Evolutionary conservation across 30 jellyfish, hydroid and myxozoan genomes (phyloP).

Genomic region (Rhopilema esculentum): DNA sequence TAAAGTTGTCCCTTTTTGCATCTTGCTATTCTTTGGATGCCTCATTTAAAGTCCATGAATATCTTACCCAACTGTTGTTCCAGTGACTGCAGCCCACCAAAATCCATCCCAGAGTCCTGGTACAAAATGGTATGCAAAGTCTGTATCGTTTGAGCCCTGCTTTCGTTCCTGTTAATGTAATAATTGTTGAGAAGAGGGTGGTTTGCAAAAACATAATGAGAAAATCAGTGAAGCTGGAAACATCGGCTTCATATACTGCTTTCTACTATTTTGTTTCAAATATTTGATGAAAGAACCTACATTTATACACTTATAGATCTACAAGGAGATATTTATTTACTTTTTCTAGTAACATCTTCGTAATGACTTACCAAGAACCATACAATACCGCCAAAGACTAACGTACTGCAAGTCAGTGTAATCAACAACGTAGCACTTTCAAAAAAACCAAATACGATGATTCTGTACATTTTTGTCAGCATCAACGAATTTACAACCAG

Average conservation of each 20-base stretch:
- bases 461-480: conserved; percentile 46
- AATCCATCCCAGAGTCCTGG: conserved; percentile 75
- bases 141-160: neutral
- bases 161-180: conserved; percentile 42
- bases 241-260: too few species aligned
- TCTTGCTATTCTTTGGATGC: too few species aligned
- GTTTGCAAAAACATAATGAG: neutral
- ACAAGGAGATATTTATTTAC: too few species aligned
- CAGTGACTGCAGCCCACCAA: conserved; percentile 78
- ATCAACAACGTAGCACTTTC: conserved; percentile 46
- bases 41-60: too few species aligned
- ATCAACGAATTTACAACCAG: conserved; percentile 3
- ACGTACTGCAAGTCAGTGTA: neutral
- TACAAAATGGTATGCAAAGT: conserved; percentile 33
- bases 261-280: too few species aligned
- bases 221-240: too few species aligned
- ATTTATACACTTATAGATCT: too few species aligned
- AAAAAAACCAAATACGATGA: conserved; percentile 41
- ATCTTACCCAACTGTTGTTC: conserved; percentile 72
- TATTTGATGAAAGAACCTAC: too few species aligned
- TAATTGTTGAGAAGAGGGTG: too few species aligned
- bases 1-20: neutral
- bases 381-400: conserved; percentile 1
- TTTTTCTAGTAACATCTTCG: too few species aligned
- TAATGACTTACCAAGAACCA: conserved; percentile 51